Conservation (phyloP, 2,888 invertebrate species). For the Taenaris catops region DNA sequence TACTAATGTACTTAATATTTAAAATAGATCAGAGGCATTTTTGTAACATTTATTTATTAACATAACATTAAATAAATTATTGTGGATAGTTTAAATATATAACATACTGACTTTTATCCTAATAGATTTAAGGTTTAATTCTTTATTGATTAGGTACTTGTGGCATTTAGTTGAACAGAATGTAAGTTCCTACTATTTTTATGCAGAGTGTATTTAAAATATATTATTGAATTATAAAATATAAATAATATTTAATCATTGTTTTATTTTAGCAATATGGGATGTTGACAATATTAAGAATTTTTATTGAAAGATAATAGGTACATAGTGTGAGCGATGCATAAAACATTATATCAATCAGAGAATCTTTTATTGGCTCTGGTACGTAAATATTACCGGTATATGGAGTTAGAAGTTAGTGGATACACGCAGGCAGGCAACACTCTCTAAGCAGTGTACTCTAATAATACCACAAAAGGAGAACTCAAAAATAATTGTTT, state of each 20-base stretch:
- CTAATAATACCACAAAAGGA: too few relatives aligned
- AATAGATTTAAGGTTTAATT: slow-evolving; percentile 5
- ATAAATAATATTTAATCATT: slow-evolving; percentile 13
- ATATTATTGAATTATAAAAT: slow-evolving; percentile 18
- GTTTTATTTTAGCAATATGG: slow-evolving; percentile 14
- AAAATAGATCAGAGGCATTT: neutral
- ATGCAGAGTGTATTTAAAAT: slow-evolving; percentile 34
- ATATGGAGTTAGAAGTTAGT: too few relatives aligned
- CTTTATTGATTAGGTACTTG: slow-evolving; percentile 11
- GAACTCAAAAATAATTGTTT: too few relatives aligned
- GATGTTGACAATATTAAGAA: too few relatives aligned
- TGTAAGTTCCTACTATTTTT: slow-evolving; percentile 49
- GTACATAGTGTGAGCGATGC: too few relatives aligned
- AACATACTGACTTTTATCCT: neutral
- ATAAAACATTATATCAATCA: too few relatives aligned
- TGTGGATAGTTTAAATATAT: neutral
- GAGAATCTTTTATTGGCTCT: too few relatives aligned
- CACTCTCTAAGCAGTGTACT: too few relatives aligned
- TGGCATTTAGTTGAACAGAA: slow-evolving; percentile 34
- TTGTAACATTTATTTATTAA: neutral
- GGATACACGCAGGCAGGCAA: too few relatives aligned
- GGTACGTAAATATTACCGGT: too few relatives aligned
- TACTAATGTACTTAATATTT: too few relatives aligned
- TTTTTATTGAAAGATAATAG: too few relatives aligned
- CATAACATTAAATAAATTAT: neutral